Evolutionary conservation across 1,140 invertebrate genomes (phyloP).

Genomic region (Panonychus citri): DNA sequence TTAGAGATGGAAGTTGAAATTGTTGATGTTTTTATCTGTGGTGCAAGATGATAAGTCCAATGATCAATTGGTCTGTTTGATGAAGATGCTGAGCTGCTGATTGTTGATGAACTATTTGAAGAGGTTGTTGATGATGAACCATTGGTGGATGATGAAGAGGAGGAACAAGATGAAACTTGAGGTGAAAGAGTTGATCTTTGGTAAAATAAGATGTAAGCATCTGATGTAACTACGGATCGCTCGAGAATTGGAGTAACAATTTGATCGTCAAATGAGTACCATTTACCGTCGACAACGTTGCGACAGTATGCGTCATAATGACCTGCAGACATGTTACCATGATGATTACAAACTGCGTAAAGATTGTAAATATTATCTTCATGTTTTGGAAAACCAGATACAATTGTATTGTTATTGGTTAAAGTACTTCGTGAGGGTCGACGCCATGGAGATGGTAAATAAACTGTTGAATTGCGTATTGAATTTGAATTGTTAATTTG

Average conservation of each 20-base stretch:
- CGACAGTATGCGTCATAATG: conserved; percentile 32
- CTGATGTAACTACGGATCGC: conserved; percentile 22
- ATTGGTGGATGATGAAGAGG: background rate
- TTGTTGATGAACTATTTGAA: too few species aligned
- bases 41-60: too few species aligned
- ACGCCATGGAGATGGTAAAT: conserved; percentile 17
- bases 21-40: too few species aligned
- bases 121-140: too few species aligned
- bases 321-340: conserved; percentile 31
- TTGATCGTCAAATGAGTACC: conserved; percentile 37
- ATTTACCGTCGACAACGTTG: conserved; percentile 22
- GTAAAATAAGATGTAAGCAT: conserved; percentile 29
- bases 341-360: conserved; percentile 33
- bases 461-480: conserved; percentile 32
- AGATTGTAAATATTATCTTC: conserved; percentile 27
- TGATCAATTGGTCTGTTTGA: too few species aligned
- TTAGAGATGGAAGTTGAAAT: too few species aligned
- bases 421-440: background rate
- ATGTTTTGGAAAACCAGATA: conserved; percentile 17
- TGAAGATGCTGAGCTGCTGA: too few species aligned
- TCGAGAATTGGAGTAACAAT: conserved; percentile 20
- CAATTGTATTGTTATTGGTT: too few species aligned
- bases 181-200: background rate
- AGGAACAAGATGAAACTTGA: background rate
- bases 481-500: too few species aligned